Conservation (phyloP, 1,140 invertebrate genomes). For the Cheumatopsyche charites region DNA sequence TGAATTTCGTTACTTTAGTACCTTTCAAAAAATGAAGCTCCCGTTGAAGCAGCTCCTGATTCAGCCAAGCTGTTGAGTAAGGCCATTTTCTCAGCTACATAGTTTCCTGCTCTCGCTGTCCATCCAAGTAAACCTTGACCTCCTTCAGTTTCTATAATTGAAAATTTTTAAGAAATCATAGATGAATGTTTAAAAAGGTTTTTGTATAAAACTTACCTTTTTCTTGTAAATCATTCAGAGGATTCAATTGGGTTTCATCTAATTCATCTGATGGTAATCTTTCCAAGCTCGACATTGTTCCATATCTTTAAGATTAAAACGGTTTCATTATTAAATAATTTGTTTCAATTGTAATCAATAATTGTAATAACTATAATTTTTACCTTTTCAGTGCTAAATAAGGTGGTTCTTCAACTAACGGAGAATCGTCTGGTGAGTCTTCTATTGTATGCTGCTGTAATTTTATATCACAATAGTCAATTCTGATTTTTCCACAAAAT, state of each 20-base stretch:
- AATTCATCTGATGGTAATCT: slow-evolving; percentile 65
- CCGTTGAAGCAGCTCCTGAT: slow-evolving; percentile 56
- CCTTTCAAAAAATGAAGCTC: slow-evolving; percentile 66
- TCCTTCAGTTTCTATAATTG: slow-evolving; percentile 52
- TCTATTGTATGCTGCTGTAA: slow-evolving; percentile 51
- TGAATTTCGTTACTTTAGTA: slow-evolving; percentile 46
- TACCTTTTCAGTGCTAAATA: slow-evolving; percentile 60
- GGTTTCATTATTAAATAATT: neutral
- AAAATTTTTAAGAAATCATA: slow-evolving; percentile 5
- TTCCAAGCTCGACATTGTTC: slow-evolving; percentile 80
- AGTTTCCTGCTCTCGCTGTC: slow-evolving; percentile 77
- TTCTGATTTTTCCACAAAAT: no score
- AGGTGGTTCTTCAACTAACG: slow-evolving; percentile 63
- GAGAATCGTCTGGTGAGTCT: slow-evolving; percentile 63
- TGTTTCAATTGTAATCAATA: neutral
- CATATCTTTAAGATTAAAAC: slow-evolving; percentile 59
- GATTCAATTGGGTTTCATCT: slow-evolving; percentile 59
- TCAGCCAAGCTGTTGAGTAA: slow-evolving; percentile 58
- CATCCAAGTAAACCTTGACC: slow-evolving; percentile 64
- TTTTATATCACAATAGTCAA: no score
- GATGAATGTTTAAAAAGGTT: no score
- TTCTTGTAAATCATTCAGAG: slow-evolving; percentile 38
- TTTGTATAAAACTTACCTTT: slow-evolving; percentile 47
- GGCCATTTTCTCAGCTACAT: slow-evolving; percentile 81
- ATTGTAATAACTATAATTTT: neutral